phyloP scores from a whole-genome alignment of 2,888 invertebrate species.

The Phortica magna region DNA sequence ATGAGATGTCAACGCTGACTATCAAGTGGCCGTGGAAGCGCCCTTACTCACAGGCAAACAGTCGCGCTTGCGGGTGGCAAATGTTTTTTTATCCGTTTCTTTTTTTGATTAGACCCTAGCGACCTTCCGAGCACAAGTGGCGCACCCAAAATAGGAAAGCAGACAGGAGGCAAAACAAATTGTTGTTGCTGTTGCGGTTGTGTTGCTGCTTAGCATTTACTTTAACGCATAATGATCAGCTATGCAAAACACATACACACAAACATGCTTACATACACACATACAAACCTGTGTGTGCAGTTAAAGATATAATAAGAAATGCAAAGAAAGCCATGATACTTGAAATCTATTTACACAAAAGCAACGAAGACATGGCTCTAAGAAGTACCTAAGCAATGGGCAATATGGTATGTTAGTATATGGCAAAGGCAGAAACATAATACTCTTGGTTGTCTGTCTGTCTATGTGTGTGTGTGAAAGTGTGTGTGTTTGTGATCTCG shows the following conservation, averaged over 20 bases:
- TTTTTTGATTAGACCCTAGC: not conserved
- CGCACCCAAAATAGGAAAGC: not conserved
- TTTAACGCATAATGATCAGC: constrained; percentile 15
- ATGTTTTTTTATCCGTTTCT: too few species aligned
- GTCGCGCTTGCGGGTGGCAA: not conserved
- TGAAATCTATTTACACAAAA: constrained; percentile 20
- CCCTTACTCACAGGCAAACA: constrained; percentile 27
- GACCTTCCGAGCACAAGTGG: not conserved
- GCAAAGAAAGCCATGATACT: constrained; percentile 13
- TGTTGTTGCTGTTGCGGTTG: not conserved
- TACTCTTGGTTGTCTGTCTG: not conserved
- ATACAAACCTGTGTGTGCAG: not conserved
- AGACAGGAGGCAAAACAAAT: not conserved
- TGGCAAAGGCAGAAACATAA: not conserved
- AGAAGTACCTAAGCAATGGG: not conserved
- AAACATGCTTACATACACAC: too few species aligned
- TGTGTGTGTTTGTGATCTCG: not conserved
- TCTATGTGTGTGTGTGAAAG: not conserved
- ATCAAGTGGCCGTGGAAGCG: constrained; percentile 59
- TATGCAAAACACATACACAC: not conserved
- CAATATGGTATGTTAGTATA: too few species aligned
- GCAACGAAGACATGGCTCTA: not conserved
- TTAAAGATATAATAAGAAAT: not conserved
- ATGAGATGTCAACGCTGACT: constrained; percentile 69
- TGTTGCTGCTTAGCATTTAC: constrained; percentile 6